Evolutionary conservation across 2,797 vertebrate species (phyloP), one percentile per base, ranked within the genome.

Genomic region (Todus mexicanus): DNA sequence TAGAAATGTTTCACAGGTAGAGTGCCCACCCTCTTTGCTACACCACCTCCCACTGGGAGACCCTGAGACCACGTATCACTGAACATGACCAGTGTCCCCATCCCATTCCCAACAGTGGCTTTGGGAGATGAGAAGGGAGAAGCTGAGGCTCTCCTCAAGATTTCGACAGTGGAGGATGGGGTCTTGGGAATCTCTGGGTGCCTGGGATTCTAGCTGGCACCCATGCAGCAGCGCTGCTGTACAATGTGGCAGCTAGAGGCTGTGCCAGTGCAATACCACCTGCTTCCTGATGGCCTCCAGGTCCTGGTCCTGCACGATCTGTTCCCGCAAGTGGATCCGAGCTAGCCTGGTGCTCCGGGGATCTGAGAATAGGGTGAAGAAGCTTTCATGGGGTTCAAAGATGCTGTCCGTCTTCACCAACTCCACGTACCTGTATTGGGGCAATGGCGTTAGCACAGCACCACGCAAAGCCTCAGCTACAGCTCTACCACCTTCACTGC

Each of bases 341-440:
- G 98, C 99, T 48, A 99, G 98, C 72, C 99, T 98, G 63, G 99
- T 99, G 97, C 98, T 99, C 60, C 98, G 98, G 6, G 99, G 99
- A 89, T 99, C 99, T 1, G 99, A 98, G 96, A 99, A 99, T 10
- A 99, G 98, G 83, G 98, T 98, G 97, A 99, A 99, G 97, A 99
- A 99, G 88, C 98, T 99, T 60, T 99, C 98, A 7, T 99, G 98
- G n/a, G 98, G 98, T 84, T 99, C 98, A 81, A 99, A 99, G 97
- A 97, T 97, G 90, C 98, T 98, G 97, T 99, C 98, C 2, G 98
- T 98, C 59, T 99, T 99, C 75, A 99, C 98, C 97, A 99, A 92
- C 92, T 99, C 99, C 98, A 99, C 98, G 1, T 99, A 99, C 93
- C 99, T 99, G 97, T 18, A 40, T 60, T 26, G 51, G 23, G 35